These are phyloP conservation scores for Syrphus vitripennis DNA, from an alignment of 2,888 invertebrate genomes.

Conservation along the genomic window DNA sequence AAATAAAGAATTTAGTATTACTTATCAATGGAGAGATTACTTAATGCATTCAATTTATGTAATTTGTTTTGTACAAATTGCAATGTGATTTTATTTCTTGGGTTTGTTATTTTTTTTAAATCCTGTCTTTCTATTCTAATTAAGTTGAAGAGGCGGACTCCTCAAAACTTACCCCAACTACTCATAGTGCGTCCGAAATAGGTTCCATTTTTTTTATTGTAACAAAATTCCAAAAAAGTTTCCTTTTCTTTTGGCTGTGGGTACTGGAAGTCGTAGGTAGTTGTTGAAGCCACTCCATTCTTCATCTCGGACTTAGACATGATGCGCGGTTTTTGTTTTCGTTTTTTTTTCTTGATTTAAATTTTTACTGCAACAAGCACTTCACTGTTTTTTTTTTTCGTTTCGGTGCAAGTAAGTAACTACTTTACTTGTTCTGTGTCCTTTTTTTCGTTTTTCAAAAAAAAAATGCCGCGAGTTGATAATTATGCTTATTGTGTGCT, in stretches of 20 bases:
- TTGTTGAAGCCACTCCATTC: slow-evolving; percentile 73
- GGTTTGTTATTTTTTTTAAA: neutral
- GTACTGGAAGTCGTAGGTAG: slow-evolving; percentile 76
- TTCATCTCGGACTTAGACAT: slow-evolving; percentile 77
- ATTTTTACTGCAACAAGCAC: slow-evolving; percentile 30
- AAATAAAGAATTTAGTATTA: neutral
- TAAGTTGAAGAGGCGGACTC: neutral
- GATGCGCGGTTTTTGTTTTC: slow-evolving; percentile 13
- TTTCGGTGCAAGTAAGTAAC: neutral
- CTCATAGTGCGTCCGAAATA: slow-evolving; percentile 77
- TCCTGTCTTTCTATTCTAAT: neutral
- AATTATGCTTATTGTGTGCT: slow-evolving; percentile 56
- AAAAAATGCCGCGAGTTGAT: slow-evolving; percentile 34
- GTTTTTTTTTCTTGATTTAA: neutral
- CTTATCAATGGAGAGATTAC: neutral
- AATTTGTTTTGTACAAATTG: neutral
- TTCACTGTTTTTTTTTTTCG: slow-evolving; percentile 30
- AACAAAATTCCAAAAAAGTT: slow-evolving; percentile 75
- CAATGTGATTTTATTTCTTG: neutral
- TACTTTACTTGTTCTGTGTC: slow-evolving; percentile 17
- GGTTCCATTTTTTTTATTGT: slow-evolving; percentile 77
- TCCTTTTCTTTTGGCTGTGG: slow-evolving; percentile 76
- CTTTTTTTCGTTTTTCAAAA: slow-evolving; percentile 26
- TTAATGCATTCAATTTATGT: neutral
- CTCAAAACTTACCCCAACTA: slow-evolving; percentile 78